A percentile compares a stretch with the other conserved stretches of the same genome.
Evolutionary conservation across 2,888 invertebrate species (phyloP).

Genomic region (Saturnia japonica): DNA sequence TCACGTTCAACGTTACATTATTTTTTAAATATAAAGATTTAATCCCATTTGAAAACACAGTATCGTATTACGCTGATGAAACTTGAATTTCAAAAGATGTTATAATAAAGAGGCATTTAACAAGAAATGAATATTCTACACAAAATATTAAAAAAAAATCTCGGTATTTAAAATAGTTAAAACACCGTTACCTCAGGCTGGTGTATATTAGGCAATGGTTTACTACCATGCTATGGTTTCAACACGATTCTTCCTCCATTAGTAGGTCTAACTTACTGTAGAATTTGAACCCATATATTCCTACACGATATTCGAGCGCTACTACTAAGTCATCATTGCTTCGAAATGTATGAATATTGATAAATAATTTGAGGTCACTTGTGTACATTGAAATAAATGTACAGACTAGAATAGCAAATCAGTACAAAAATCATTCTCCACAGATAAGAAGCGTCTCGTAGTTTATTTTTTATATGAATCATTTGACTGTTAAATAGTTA

Average conservation of each 20-base stretch:
- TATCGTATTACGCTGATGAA: background rate
- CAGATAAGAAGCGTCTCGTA: background rate
- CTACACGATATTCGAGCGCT: background rate
- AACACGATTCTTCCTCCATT: background rate
- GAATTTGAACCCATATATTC: background rate
- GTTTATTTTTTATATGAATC: too few relatives aligned
- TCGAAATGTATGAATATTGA: slow-evolving; percentile 1
- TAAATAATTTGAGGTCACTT: slow-evolving; percentile 27
- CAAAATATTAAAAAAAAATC: background rate
- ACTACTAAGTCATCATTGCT: background rate
- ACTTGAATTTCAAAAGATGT: too few relatives aligned
- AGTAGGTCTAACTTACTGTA: background rate
- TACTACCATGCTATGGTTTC: background rate
- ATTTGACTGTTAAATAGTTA: too few relatives aligned
- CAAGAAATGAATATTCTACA: too few relatives aligned
- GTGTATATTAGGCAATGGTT: too few relatives aligned
- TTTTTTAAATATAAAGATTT: background rate
- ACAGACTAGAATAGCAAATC: background rate
- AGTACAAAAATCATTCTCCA: background rate
- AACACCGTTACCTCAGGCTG: too few relatives aligned
- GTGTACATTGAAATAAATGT: slow-evolving; percentile 30
- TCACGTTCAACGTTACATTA: background rate
- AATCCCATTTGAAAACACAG: background rate
- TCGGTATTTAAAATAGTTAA: background rate
- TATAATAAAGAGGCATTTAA: too few relatives aligned